Conservation (phyloP, 2,797 vertebrate species). For the Aphelocoma californica region DNA sequence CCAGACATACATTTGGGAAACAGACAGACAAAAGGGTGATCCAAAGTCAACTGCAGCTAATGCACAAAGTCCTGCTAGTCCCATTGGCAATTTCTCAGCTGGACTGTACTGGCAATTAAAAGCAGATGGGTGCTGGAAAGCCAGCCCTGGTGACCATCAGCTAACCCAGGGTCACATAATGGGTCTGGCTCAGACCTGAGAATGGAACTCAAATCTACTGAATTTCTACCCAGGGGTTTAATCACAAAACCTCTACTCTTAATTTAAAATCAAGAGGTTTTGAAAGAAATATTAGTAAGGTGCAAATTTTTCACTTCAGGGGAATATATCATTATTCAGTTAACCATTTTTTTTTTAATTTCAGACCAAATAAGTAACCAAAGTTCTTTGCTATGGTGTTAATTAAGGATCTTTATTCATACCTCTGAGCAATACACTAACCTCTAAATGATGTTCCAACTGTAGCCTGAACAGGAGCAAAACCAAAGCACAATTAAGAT, state of each 20-base stretch:
- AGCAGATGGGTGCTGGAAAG: background rate
- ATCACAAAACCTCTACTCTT: constrained; percentile 20
- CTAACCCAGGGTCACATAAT: background rate
- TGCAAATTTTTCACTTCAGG: constrained; percentile 1
- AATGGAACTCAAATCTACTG: background rate
- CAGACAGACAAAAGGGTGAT: background rate
- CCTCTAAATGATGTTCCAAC: background rate
- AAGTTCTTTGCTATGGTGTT: background rate
- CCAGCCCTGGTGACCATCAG: background rate
- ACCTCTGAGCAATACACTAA: background rate
- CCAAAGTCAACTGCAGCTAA: background rate
- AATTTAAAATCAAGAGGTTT: constrained; percentile 14
- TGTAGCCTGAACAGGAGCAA: background rate
- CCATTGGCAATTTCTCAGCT: background rate
- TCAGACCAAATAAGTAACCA: background rate
- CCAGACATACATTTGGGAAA: background rate
- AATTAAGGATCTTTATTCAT: constrained; percentile 3
- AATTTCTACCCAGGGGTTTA: background rate
- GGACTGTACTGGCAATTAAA: background rate
- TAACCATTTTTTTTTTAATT: background rate
- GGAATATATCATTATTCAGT: background rate
- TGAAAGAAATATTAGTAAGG: background rate
- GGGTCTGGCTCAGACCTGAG: background rate
- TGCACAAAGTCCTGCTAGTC: background rate
- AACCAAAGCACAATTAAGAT: constrained; percentile 9